A percentile compares a stretch with the other conserved stretches of the same genome.
These are phyloP conservation scores for Ailurus styani DNA, from an alignment of 2,113 vertebrate genomes.

Conservation along the genomic window DNA sequence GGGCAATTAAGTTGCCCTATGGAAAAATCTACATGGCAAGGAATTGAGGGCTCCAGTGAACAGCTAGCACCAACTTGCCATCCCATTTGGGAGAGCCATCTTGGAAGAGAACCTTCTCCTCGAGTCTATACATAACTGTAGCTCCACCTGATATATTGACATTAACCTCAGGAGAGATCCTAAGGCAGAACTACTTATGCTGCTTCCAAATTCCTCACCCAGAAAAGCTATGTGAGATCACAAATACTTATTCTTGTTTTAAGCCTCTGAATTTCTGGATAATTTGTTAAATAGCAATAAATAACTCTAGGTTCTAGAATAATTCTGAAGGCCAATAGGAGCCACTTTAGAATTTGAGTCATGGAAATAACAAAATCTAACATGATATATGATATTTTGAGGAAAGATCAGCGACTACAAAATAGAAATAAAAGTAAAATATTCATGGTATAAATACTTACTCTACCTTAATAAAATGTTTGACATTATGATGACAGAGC, in stretches of 20 bases:
- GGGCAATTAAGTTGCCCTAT: neutral
- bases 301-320: neutral
- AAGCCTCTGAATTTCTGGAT: neutral
- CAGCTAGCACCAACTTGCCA: neutral
- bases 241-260: neutral
- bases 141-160: neutral
- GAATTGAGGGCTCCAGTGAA: neutral
- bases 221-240: neutral
- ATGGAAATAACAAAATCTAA: neutral
- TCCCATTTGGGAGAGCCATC: neutral
- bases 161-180: neutral
- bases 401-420: neutral
- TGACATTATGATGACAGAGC: neutral
- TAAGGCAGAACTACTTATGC: neutral
- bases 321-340: neutral
- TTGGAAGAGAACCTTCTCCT: neutral
- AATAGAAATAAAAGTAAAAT: neutral
- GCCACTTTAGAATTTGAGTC: neutral
- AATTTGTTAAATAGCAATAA: neutral
- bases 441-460: neutral
- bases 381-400: neutral
- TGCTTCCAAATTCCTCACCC: neutral
- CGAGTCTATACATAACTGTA: neutral
- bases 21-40: neutral
- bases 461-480: neutral